phyloP scores from a whole-genome alignment of 2,888 invertebrate genomes.

The Nomada ruficornis region DNA sequence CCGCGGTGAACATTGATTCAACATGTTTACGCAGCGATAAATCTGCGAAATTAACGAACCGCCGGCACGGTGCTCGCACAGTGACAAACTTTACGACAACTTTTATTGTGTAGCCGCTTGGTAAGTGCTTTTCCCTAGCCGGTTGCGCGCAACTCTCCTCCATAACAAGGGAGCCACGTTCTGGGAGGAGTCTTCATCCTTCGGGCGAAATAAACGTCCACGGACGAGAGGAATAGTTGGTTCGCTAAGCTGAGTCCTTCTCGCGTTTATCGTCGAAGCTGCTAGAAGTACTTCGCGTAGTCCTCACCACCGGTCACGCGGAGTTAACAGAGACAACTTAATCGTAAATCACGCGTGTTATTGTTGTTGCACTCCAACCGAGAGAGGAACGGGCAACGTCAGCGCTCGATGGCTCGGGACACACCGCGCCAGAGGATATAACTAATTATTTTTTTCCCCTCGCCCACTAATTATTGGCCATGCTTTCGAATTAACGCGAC shows the following conservation, averaged over 20 bases:
- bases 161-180: conserved; percentile 36
- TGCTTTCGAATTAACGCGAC: neutral
- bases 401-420: neutral
- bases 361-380: conserved; percentile 62
- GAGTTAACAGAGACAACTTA: conserved; percentile 61
- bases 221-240: conserved; percentile 54
- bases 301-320: conserved; percentile 33
- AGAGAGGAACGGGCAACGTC: conserved; percentile 19
- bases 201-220: conserved; percentile 62
- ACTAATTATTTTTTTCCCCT: conserved; percentile 11
- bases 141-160: conserved; percentile 12
- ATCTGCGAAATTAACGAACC: conserved; percentile 69
- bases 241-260: conserved; percentile 17
- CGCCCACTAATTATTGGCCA: neutral
- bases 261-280: conserved; percentile 13
- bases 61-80: conserved; percentile 13
- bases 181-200: conserved; percentile 53
- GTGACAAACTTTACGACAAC: conserved; percentile 68
- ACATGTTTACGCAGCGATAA: conserved; percentile 69
- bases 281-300: conserved; percentile 32
- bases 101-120: conserved; percentile 67
- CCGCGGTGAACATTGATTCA: conserved; percentile 62
- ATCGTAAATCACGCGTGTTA: conserved; percentile 79
- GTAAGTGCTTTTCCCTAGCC: conserved; percentile 32
- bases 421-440: neutral